A percentile compares a stretch with the other conserved stretches of the same genome.
phyloP scores from a whole-genome alignment of 1,140 invertebrate species.

The Lepidurus packardi region DNA sequence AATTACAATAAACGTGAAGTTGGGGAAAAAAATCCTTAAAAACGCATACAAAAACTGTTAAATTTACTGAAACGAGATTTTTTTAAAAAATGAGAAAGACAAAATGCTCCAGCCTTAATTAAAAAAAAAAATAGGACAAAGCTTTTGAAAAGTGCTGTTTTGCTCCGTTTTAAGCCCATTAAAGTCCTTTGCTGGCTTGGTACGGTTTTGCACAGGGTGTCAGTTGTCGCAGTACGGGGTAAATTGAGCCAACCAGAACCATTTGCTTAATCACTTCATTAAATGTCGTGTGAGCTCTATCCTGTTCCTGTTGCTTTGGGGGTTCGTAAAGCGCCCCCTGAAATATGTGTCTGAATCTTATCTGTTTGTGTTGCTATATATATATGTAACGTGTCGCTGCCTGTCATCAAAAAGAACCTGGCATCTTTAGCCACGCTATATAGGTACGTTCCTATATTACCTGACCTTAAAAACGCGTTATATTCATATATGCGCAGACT shows the following conservation, averaged over 20 bases:
- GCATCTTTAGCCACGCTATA: constrained; percentile 1
- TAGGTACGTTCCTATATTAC: neutral
- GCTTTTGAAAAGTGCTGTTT: neutral
- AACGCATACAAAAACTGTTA: no score
- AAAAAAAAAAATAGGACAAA: neutral
- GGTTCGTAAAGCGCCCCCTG: neutral
- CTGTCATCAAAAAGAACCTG: neutral
- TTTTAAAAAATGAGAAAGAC: no score
- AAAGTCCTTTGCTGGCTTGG: no score
- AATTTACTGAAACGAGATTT: no score
- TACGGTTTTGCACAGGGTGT: neutral
- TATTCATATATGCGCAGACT: neutral
- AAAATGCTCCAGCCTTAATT: neutral
- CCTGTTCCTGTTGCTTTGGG: neutral
- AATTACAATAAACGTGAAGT: no score
- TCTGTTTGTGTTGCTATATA: neutral
- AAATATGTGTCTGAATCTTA: constrained; percentile 7
- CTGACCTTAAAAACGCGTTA: neutral
- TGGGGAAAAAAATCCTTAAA: no score
- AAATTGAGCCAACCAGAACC: neutral
- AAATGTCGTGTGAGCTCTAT: constrained; percentile 2
- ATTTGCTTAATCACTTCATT: constrained; percentile 22
- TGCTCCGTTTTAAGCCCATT: no score
- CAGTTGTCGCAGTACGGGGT: constrained; percentile 1
- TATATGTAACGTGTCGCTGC: neutral